Percentiles rank a stretch among this genome's conserved stretches.
These are phyloP conservation scores for Verasper variegatus DNA, from an alignment of 2,113 vertebrate species.

Conservation along the genomic window DNA sequence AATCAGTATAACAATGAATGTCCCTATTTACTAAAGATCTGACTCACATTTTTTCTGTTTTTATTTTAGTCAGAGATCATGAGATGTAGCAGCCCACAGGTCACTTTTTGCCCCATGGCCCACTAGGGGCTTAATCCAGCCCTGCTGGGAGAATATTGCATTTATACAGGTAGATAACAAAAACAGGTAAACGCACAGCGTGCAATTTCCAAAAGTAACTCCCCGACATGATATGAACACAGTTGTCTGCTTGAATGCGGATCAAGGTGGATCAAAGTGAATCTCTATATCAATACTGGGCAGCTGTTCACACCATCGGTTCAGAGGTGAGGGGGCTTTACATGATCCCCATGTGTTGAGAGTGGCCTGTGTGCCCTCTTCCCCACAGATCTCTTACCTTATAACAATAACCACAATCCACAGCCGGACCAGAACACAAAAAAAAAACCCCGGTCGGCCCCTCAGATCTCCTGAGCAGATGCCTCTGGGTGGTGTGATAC, in stretches of 20 bases:
- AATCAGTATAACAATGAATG: too few relatives aligned
- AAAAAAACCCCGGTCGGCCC: slow-evolving; percentile 42
- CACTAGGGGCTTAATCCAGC: not conserved
- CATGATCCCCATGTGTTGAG: slow-evolving; percentile 77
- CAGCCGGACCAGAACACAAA: slow-evolving; percentile 53
- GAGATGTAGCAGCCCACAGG: too few relatives aligned
- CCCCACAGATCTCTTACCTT: slow-evolving; percentile 68
- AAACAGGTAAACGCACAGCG: slow-evolving; percentile 18
- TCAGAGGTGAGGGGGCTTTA: slow-evolving; percentile 78
- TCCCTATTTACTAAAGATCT: too few relatives aligned
- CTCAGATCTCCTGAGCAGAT: slow-evolving; percentile 74
- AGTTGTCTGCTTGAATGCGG: slow-evolving; percentile 41
- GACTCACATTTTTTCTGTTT: not conserved
- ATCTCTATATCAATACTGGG: slow-evolving; percentile 68
- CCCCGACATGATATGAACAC: slow-evolving; percentile 17
- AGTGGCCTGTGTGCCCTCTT: slow-evolving; percentile 58
- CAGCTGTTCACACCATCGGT: slow-evolving; percentile 75
- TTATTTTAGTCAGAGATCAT: not conserved
- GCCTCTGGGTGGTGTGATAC: slow-evolving; percentile 61
- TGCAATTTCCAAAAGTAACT: slow-evolving; percentile 44
- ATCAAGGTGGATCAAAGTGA: slow-evolving; percentile 80
- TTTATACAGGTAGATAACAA: slow-evolving; percentile 28
- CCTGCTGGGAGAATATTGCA: slow-evolving; percentile 38
- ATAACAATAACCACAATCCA: slow-evolving; percentile 76
- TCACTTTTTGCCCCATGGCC: slow-evolving; percentile 2